Evolutionary conservation across 2,113 vertebrate species (phyloP).

Genomic region (Mus pahari): DNA sequence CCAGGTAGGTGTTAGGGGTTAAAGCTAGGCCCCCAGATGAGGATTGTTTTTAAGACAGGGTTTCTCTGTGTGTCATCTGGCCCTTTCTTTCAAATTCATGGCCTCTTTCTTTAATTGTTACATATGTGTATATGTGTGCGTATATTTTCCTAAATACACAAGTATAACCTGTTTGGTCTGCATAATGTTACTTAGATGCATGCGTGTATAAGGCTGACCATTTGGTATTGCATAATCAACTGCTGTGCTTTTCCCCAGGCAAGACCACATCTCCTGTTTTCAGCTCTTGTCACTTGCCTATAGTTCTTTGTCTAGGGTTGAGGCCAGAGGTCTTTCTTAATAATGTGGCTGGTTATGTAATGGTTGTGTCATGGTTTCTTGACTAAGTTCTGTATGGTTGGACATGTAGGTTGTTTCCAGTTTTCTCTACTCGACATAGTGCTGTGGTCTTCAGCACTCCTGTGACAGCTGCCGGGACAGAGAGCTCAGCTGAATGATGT

Average conservation of each 20-base stretch:
- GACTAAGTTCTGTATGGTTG: neutral
- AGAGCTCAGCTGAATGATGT: too few relatives aligned
- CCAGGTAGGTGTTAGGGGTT: neutral
- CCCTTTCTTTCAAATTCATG: neutral
- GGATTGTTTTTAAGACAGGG: neutral
- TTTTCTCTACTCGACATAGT: neutral
- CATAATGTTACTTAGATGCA: neutral
- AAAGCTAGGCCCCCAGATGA: neutral
- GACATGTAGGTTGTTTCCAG: slow-evolving; percentile 26
- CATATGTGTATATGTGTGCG: too few relatives aligned
- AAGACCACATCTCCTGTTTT: neutral
- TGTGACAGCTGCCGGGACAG: neutral
- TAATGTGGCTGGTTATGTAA: neutral
- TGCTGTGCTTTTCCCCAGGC: neutral
- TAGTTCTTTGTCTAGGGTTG: neutral
- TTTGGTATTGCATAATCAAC: neutral
- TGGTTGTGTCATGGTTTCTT: neutral
- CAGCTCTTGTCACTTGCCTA: neutral
- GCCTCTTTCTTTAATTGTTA: neutral
- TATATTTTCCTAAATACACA: too few relatives aligned
- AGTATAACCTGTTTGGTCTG: neutral
- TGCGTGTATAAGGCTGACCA: neutral
- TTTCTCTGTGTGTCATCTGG: too few relatives aligned
- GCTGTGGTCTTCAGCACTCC: neutral
- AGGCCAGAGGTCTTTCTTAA: neutral